phyloP scores from a whole-genome alignment of 1,140 invertebrate species.

The Drosophila mayri region DNA sequence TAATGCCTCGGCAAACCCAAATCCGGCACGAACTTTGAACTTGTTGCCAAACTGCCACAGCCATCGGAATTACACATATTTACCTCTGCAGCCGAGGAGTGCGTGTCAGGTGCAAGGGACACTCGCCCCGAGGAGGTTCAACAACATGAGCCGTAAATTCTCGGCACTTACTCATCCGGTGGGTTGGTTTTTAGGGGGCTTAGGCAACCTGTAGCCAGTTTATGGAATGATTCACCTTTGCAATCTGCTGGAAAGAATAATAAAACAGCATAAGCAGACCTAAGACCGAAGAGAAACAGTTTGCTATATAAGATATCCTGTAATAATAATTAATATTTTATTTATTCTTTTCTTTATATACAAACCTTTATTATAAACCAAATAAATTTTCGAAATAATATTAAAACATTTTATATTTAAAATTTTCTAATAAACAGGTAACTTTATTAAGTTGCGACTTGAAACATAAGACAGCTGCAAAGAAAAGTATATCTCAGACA shows the following conservation, averaged over 20 bases:
- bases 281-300: too few relatives aligned
- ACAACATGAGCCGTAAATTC: slow-evolving; percentile 1
- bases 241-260: not conserved
- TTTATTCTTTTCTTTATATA: too few relatives aligned
- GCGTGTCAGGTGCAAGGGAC: slow-evolving; percentile 6
- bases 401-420: not conserved
- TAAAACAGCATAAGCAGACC: slow-evolving; percentile 28
- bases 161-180: not conserved
- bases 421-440: not conserved
- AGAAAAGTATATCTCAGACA: not conserved
- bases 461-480: not conserved
- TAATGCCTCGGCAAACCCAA: slow-evolving; percentile 7
- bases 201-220: not conserved
- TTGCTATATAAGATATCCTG: not conserved
- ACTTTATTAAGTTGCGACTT: not conserved
- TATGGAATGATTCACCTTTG: slow-evolving; percentile 7
- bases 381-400: not conserved
- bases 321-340: not conserved
- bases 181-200: not conserved
- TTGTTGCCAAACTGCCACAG: not conserved
- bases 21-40: slow-evolving; percentile 16
- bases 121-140: not conserved
- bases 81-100: not conserved
- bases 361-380: not conserved
- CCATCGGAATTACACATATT: not conserved